Evolutionary conservation across 2,888 invertebrate species (phyloP).

Genomic region (Lasioglossum figueresi): DNA sequence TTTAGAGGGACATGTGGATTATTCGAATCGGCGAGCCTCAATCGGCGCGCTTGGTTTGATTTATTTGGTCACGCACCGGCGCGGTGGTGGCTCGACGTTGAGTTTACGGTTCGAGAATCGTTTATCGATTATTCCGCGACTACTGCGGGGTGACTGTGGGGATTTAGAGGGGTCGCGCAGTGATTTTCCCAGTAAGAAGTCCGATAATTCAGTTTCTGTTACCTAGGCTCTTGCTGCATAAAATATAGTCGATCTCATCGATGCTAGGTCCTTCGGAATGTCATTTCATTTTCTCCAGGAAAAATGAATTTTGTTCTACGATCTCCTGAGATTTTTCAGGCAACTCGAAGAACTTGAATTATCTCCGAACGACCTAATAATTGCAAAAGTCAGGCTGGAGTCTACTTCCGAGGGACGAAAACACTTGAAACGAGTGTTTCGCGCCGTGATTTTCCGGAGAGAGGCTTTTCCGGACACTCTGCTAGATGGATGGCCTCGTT

Average conservation of each 20-base stretch:
- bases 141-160: not conserved
- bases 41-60: conserved; percentile 41
- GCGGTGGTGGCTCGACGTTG: not conserved
- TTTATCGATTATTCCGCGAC: conserved; percentile 34
- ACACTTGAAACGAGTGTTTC: not conserved
- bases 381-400: not conserved
- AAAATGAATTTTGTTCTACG: too few relatives aligned
- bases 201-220: not conserved
- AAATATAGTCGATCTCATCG: not conserved
- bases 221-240: not conserved
- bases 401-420: not conserved
- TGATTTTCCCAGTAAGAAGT: not conserved
- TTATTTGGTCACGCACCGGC: conserved; percentile 24
- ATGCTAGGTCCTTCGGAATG: too few relatives aligned
- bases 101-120: conserved; percentile 25
- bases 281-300: too few relatives aligned
- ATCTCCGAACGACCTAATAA: not conserved
- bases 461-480: not conserved
- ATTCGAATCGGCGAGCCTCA: conserved; percentile 35
- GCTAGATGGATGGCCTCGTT: not conserved
- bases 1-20: conserved; percentile 43
- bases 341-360: too few relatives aligned
- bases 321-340: too few relatives aligned
- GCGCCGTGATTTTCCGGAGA: conserved; percentile 3
- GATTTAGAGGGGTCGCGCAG: not conserved